phyloP scores from a whole-genome alignment of 2,888 invertebrate genomes.

The Apeira syringaria region DNA sequence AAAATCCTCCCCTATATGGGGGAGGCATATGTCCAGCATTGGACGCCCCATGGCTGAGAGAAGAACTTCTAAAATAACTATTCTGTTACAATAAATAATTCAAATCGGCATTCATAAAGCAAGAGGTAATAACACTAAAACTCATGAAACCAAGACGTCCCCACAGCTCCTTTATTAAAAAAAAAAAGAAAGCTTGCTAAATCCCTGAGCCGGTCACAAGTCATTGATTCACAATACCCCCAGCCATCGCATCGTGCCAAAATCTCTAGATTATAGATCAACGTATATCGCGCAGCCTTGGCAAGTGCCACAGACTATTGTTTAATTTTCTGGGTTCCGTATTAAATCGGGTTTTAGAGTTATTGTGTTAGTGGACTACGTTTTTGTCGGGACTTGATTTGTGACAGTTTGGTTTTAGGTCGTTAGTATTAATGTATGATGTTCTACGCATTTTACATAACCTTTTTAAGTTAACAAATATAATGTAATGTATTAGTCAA shows the following conservation, averaged over 20 bases:
- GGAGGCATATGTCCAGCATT: too few relatives aligned
- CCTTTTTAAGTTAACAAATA: too few relatives aligned
- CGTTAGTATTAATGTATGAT: too few relatives aligned
- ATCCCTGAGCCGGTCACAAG: conserved; percentile 18
- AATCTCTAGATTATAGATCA: conserved; percentile 32
- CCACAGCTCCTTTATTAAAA: background rate
- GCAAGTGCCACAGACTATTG: conserved; percentile 27
- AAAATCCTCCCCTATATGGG: too few relatives aligned
- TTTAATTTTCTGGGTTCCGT: conserved; percentile 32
- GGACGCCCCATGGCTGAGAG: too few relatives aligned
- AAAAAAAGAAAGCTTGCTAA: background rate
- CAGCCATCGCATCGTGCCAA: conserved; percentile 25
- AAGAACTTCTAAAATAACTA: too few relatives aligned
- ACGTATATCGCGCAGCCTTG: conserved; percentile 23
- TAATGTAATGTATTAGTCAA: too few relatives aligned
- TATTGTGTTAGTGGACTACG: conserved; percentile 7
- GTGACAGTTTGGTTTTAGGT: conserved; percentile 1
- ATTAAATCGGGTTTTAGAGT: conserved; percentile 28
- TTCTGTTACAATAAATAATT: too few relatives aligned
- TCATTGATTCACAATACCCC: conserved; percentile 24
- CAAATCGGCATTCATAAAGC: conserved; percentile 1
- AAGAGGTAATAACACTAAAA: conserved; percentile 5
- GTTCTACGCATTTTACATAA: too few relatives aligned
- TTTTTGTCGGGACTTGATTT: conserved; percentile 1
- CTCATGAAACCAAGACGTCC: background rate